Conservation (phyloP, 2,888 invertebrate species). For the Pyrocoelia pectoralis region DNA sequence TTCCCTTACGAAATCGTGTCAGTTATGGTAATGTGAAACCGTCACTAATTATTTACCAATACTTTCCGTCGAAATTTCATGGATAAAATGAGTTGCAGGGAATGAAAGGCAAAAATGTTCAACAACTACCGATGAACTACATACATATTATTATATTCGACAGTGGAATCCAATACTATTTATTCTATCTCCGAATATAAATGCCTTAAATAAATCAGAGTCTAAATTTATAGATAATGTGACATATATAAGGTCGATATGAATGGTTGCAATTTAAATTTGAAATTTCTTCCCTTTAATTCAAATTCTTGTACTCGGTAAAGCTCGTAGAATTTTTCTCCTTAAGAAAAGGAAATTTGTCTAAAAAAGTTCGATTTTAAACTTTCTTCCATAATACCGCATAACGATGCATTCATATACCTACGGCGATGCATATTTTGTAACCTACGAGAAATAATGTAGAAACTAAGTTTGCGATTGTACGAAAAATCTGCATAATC, state of each 20-base stretch:
- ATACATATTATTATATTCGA: not conserved
- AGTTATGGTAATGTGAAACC: constrained; percentile 12
- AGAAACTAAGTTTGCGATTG: too few species aligned
- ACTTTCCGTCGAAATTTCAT: not conserved
- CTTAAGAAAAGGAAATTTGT: not conserved
- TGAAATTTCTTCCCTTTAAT: not conserved
- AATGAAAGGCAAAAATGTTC: constrained; percentile 17
- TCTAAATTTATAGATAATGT: constrained; percentile 11
- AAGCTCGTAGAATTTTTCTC: not conserved
- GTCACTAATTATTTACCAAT: not conserved
- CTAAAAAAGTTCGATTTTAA: too few species aligned
- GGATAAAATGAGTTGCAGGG: not conserved
- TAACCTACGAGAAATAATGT: too few species aligned
- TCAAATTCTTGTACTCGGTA: not conserved
- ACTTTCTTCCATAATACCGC: not conserved
- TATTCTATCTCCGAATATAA: constrained; percentile 4
- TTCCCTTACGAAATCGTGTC: constrained; percentile 30
- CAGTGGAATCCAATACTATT: constrained; percentile 8
- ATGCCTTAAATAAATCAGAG: constrained; percentile 13
- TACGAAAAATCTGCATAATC: too few species aligned
- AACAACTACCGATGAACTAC: constrained; percentile 10
- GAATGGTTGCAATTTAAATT: constrained; percentile 1
- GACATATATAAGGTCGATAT: not conserved
- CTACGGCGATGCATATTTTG: not conserved
- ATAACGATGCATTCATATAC: not conserved